Base-by-base conservation (phyloP, 1,140 invertebrate species). In the Spodoptera frugiperda region DNA sequence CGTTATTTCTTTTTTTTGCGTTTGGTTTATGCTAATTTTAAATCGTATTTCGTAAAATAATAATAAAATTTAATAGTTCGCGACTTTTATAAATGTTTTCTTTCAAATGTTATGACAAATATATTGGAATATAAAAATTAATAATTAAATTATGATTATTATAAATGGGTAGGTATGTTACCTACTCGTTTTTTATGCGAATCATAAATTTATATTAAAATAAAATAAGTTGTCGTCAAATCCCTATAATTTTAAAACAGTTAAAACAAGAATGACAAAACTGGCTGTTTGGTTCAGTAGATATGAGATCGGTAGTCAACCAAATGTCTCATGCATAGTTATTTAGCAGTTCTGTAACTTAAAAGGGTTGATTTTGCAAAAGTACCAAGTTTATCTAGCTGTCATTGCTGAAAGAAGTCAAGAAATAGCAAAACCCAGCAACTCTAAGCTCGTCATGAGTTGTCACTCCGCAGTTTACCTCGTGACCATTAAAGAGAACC, bases 1-100 rank as follows among this genome's bases (percentile, higher is more conserved):
- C 83, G 80, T 82, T 78, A 84, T 30, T 6, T 2, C 6, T 15
- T 30, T 68, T 53, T 2, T 30, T 55, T 39, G 12, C 2, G 14
- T 49, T 53, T 33, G 12, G 46, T 73, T 73, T 73, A 51, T n/a
- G 15, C 15, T 51, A 55, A 10, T 19, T 17, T n/a, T 17, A 8
- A 33, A 2, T n/a, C 25, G n/a, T n/a, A n/a, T n/a, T n/a, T n/a
- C n/a, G 25, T 39, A 61, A 39, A n/a, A 39, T 19, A 53, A 33
- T 55, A 72, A 72, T 55, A 21, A 57, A 71, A 21, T 15, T 30
- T 53, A 49, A 68, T 71, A 11, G 68, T 71, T 55, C 44, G 10
- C 15, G 17, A 55, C 33, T 44, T 33, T 71, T 44, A n/a, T 59
- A 57, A 71, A 71, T 46, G 12, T 46, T 59, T 46, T 44, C 61